phyloP scores from a whole-genome alignment of 2,113 vertebrate species.

The Plecotus auritus region DNA sequence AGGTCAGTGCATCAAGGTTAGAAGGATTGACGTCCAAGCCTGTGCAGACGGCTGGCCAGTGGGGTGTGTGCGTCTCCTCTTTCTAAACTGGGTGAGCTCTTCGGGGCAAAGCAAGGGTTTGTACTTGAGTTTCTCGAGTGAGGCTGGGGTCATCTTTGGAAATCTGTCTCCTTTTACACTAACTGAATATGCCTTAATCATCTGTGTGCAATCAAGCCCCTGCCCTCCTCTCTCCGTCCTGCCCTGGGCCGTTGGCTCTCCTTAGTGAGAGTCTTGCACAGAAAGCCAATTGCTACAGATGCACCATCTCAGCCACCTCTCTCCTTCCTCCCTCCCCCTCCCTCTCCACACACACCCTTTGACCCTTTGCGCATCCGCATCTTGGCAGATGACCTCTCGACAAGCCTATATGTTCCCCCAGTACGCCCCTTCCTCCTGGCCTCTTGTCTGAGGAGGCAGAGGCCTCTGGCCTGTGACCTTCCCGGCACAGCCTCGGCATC shows the following conservation, averaged over 20 bases:
- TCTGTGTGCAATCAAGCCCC: background rate
- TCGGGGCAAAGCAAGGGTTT: background rate
- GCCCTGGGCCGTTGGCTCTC: too few species aligned
- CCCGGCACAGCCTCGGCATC: accelerated
- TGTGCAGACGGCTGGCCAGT: accelerated
- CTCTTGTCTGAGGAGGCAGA: background rate
- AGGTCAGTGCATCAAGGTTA: accelerated
- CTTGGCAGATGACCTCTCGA: background rate
- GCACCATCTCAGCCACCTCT: background rate
- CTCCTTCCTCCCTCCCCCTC: background rate
- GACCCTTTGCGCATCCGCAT: background rate
- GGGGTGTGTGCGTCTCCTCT: too few species aligned
- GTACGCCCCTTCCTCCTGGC: background rate
- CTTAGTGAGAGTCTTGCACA: background rate
- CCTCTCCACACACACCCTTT: background rate
- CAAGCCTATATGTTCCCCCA: background rate
- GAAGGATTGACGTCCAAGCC: background rate
- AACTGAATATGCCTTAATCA: conserved; percentile 44
- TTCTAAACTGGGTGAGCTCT: background rate
- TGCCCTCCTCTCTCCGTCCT: background rate
- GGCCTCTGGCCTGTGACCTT: background rate
- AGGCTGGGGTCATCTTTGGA: background rate
- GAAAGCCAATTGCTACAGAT: background rate
- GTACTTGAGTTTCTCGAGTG: background rate
- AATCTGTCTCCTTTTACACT: background rate